A percentile compares a stretch with the other conserved stretches of the same genome.
phyloP scores from a whole-genome alignment of 2,797 vertebrate species.

The Danio aesculapii region DNA sequence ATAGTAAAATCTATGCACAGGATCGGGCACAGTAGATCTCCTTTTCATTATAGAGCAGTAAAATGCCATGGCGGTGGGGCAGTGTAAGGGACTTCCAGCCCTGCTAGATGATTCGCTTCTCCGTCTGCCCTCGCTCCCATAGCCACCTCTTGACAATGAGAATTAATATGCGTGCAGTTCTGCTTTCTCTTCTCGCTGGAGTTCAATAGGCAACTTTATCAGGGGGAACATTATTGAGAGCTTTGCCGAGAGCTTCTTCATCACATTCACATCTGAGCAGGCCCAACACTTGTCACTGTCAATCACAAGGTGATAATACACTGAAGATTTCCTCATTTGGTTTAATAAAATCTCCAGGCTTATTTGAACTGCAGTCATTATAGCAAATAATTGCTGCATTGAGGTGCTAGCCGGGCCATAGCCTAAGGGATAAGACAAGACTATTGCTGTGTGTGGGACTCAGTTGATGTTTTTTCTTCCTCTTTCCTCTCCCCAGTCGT shows the following conservation, averaged over 20 bases:
- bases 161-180: slow-evolving; percentile 94
- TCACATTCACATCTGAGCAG: slow-evolving; percentile 90
- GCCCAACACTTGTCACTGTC: slow-evolving; percentile 98
- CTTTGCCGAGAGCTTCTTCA: slow-evolving; percentile 93
- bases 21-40: slow-evolving; percentile 86
- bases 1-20: slow-evolving; percentile 89
- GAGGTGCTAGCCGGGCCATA: slow-evolving; percentile 93
- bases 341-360: slow-evolving; percentile 99
- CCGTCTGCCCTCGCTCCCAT: slow-evolving; percentile 44
- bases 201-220: slow-evolving; percentile 94
- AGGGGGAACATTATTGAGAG: slow-evolving; percentile 98
- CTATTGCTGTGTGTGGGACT: slow-evolving; percentile 93
- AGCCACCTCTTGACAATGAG: slow-evolving; percentile 80
- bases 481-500: slow-evolving; percentile 89
- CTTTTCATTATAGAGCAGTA: slow-evolving; percentile 89
- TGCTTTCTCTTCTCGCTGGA: slow-evolving; percentile 81
- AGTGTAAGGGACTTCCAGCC: slow-evolving; percentile 75
- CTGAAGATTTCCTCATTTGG: slow-evolving; percentile 99
- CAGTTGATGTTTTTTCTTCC: slow-evolving; percentile 67
- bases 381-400: slow-evolving; percentile 96
- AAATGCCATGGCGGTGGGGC: slow-evolving; percentile 85
- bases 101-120: slow-evolving; percentile 69
- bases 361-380: slow-evolving; percentile 99
- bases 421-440: slow-evolving; percentile 95
- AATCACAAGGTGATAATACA: slow-evolving; percentile 99